These are phyloP conservation scores for Pediacus dermestoides DNA, from an alignment of 2,888 invertebrate species.

Conservation along the genomic window DNA sequence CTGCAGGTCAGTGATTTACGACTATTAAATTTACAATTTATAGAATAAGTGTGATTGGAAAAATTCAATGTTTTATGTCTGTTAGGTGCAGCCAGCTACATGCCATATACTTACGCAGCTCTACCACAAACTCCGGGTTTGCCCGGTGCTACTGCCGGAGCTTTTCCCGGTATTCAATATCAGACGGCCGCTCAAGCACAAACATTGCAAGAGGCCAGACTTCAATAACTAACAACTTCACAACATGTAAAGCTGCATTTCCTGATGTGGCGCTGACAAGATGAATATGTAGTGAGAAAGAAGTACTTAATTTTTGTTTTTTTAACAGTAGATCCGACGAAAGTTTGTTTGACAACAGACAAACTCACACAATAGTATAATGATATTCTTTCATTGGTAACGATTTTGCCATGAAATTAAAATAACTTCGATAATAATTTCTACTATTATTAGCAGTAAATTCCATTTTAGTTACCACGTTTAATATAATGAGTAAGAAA, in stretches of 20 bases:
- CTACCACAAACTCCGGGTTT: constrained; percentile 61
- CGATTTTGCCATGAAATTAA: too few relatives aligned
- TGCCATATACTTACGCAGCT: constrained; percentile 70
- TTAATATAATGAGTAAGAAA: constrained; percentile 23
- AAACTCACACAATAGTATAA: neutral
- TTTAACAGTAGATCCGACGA: too few relatives aligned
- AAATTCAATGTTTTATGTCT: too few relatives aligned
- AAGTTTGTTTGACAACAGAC: neutral
- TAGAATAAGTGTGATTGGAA: too few relatives aligned
- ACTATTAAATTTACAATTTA: too few relatives aligned
- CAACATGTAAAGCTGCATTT: too few relatives aligned
- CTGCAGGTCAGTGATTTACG: constrained; percentile 50
- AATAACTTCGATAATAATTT: too few relatives aligned
- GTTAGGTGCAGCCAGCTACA: constrained; percentile 60
- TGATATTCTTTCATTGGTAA: too few relatives aligned
- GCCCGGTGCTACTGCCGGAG: constrained; percentile 51
- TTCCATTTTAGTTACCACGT: constrained; percentile 38
- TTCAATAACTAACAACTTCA: constrained; percentile 60
- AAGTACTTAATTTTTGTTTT: too few relatives aligned
- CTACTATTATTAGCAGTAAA: constrained; percentile 27
- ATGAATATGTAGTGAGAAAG: too few relatives aligned
- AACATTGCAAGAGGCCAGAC: constrained; percentile 72
- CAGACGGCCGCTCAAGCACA: constrained; percentile 59
- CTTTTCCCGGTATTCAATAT: constrained; percentile 64
- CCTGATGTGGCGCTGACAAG: too few relatives aligned